These are phyloP conservation scores for Myotis findleyi DNA, from an alignment of 2,797 vertebrate genomes.

Conservation along the genomic window DNA sequence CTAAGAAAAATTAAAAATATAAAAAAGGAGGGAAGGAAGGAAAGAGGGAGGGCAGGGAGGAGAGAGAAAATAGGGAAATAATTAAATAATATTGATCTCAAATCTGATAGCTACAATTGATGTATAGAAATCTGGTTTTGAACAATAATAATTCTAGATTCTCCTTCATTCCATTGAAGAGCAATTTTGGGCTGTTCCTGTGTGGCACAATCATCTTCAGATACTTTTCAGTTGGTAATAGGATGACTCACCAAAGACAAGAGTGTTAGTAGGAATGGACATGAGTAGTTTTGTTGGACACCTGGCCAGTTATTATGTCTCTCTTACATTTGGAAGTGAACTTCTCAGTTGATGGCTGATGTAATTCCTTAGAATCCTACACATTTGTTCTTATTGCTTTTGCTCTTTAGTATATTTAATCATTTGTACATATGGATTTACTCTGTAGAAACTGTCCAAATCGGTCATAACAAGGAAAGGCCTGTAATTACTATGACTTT, in stretches of 20 bases:
- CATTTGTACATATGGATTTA: neutral
- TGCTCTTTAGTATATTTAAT: neutral
- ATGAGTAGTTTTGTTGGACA: accelerated
- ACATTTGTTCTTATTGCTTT: neutral
- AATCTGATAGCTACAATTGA: neutral
- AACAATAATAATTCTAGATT: neutral
- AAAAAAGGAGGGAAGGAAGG: neutral
- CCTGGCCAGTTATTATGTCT: neutral
- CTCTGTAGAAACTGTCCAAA: neutral
- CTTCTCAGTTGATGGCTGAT: neutral
- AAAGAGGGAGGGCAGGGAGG: neutral
- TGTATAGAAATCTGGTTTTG: neutral
- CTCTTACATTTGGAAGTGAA: neutral
- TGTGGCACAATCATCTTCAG: neutral
- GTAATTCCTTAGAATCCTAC: neutral
- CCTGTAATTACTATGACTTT: neutral
- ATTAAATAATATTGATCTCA: neutral
- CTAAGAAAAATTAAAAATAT: neutral
- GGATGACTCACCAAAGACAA: neutral
- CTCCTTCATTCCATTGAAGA: neutral
- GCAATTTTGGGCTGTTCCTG: neutral
- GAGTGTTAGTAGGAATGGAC: neutral
- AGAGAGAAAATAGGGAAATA: no score
- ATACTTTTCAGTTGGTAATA: neutral
- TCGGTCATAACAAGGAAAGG: neutral